Conservation (phyloP, 2,888 invertebrate species). For the Pyralis farinalis region DNA sequence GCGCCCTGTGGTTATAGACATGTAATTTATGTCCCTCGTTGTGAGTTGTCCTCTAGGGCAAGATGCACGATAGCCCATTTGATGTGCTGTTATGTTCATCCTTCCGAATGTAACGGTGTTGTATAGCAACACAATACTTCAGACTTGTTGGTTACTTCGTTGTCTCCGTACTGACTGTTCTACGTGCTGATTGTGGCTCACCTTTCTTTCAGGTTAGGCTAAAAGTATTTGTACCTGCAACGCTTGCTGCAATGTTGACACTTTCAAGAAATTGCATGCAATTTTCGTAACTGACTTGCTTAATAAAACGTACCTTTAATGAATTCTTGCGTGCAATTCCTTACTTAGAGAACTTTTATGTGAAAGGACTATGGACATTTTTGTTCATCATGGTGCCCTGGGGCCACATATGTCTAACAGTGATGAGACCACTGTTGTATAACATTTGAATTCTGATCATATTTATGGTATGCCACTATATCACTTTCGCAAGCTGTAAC, state of each 20-base stretch:
- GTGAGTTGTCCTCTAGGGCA: conserved; percentile 5
- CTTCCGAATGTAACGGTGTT: conserved; percentile 6
- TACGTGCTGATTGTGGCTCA: conserved; percentile 44
- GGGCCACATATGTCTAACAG: too few relatives aligned
- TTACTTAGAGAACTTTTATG: not conserved
- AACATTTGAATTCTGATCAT: too few relatives aligned
- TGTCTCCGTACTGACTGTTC: conserved; percentile 17
- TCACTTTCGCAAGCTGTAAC: too few relatives aligned
- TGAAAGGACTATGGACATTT: too few relatives aligned
- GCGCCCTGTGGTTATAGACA: conserved; percentile 2
- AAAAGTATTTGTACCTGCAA: conserved; percentile 19
- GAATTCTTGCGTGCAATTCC: not conserved
- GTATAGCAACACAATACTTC: conserved; percentile 13
- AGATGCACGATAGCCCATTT: conserved; percentile 12
- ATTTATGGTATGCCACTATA: too few relatives aligned
- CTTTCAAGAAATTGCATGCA: not conserved
- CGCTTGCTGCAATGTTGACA: not conserved
- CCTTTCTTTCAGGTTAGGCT: conserved; percentile 48
- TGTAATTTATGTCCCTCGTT: conserved; percentile 2
- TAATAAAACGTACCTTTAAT: not conserved
- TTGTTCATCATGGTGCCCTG: too few relatives aligned
- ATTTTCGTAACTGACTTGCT: not conserved
- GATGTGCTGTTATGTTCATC: conserved; percentile 6
- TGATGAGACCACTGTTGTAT: too few relatives aligned
- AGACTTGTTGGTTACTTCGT: conserved; percentile 10